phyloP scores from a whole-genome alignment of 2,113 vertebrate genomes.

The Diglossa brunneiventris region DNA sequence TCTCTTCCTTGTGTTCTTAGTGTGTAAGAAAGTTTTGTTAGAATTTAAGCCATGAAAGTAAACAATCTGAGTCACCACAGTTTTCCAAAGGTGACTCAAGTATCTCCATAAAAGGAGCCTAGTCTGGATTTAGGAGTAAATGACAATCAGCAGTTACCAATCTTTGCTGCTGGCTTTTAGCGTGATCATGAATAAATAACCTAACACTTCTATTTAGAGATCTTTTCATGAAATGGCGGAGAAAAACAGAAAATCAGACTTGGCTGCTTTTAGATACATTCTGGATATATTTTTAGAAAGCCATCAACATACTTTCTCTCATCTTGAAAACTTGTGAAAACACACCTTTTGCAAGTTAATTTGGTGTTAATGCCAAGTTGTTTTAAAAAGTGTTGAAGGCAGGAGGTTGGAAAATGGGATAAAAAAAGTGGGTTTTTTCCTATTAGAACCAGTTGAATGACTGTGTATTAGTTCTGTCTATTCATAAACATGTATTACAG shows the following conservation, averaged over 20 bases:
- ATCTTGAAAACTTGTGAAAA: neutral
- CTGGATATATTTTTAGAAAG: neutral
- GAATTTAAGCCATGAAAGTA: neutral
- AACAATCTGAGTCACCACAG: neutral
- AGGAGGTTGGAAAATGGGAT: neutral
- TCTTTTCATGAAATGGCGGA: neutral
- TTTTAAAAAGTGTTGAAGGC: neutral
- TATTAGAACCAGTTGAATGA: neutral
- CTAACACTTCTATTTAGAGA: neutral
- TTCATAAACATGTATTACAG: neutral
- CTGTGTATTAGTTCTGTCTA: neutral
- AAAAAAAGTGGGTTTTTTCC: neutral
- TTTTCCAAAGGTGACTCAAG: neutral
- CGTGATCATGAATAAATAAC: neutral
- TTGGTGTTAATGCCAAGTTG: neutral
- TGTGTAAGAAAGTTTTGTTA: neutral
- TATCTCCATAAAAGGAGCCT: neutral
- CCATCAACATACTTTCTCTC: neutral
- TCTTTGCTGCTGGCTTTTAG: neutral
- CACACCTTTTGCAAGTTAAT: neutral
- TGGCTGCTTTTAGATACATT: neutral
- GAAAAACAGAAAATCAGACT: neutral
- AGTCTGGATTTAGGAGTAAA: neutral
- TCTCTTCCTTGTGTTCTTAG: neutral
- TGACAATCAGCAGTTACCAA: neutral